These are phyloP conservation scores for Thunnus maccoyii DNA, from an alignment of 2,113 vertebrate species.

Conservation along the genomic window DNA sequence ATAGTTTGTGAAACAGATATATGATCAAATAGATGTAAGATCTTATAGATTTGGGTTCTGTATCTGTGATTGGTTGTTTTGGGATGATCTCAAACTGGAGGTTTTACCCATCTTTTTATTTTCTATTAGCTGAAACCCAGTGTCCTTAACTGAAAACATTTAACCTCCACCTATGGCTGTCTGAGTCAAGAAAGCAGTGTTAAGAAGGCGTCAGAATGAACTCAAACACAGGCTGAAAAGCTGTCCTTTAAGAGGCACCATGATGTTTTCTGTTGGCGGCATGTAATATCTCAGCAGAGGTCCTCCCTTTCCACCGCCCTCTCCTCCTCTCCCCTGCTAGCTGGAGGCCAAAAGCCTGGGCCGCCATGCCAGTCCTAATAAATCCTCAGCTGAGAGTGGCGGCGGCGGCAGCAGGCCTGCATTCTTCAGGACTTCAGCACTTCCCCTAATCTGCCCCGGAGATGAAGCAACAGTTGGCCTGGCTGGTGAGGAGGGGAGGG, in stretches of 20 bases:
- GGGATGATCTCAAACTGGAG: neutral
- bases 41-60: neutral
- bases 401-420: constrained; percentile 70
- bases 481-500: constrained; percentile 12
- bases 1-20: neutral
- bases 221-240: constrained; percentile 5
- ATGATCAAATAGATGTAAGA: too few species aligned
- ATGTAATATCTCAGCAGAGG: constrained; percentile 67
- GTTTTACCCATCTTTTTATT: neutral
- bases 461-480: constrained; percentile 78
- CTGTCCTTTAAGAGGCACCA: constrained; percentile 41
- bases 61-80: neutral
- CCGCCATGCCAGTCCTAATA: constrained; percentile 73
- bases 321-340: constrained; percentile 33
- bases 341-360: constrained; percentile 61
- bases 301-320: constrained; percentile 47
- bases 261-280: constrained; percentile 57
- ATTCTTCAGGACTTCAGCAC: constrained; percentile 78
- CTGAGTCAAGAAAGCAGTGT: constrained; percentile 13
- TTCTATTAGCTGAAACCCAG: neutral
- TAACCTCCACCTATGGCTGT: constrained; percentile 2
- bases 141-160: neutral
- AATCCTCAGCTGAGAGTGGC: constrained; percentile 75
- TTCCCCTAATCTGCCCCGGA: constrained; percentile 76
- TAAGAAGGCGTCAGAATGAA: constrained; percentile 7